A percentile compares a stretch with the other conserved stretches of the same genome.
These are phyloP conservation scores for Intellagama lesueurii DNA, from an alignment of 2,797 vertebrate genomes.

Conservation along the genomic window DNA sequence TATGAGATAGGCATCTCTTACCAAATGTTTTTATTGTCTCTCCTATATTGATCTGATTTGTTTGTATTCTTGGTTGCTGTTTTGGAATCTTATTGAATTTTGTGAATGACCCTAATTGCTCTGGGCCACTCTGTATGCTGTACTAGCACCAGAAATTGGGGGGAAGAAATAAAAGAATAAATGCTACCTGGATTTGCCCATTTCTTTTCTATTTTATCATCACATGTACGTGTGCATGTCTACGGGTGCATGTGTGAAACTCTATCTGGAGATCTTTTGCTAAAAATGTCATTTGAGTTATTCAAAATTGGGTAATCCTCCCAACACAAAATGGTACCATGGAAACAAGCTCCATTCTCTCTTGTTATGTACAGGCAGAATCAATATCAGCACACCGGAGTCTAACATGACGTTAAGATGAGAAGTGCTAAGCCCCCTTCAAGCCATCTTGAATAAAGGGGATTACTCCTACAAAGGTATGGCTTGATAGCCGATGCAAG, in stretches of 20 bases:
- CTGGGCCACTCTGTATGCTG: neutral
- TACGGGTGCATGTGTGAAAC: neutral
- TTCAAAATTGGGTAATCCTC: neutral
- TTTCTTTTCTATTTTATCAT: neutral
- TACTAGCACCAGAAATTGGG: neutral
- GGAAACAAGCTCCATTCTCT: constrained; percentile 24
- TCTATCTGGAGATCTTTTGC: neutral
- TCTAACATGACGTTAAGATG: neutral
- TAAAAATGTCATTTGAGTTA: neutral
- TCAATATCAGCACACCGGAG: neutral
- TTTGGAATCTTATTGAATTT: neutral
- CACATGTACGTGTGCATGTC: neutral
- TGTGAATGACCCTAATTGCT: neutral
- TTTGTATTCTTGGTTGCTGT: neutral
- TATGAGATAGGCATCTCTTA: neutral
- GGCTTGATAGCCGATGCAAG: constrained; percentile 6
- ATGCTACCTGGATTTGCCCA: neutral
- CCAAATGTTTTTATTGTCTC: neutral
- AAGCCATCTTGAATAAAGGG: constrained; percentile 20
- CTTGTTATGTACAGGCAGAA: neutral
- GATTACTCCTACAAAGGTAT: constrained; percentile 29
- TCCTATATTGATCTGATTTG: neutral
- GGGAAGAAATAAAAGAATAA: neutral
- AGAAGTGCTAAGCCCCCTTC: constrained; percentile 25
- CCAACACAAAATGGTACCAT: constrained; percentile 8